Conservation (phyloP, 1,140 invertebrate genomes). For the Saxidomus purpurata region DNA sequence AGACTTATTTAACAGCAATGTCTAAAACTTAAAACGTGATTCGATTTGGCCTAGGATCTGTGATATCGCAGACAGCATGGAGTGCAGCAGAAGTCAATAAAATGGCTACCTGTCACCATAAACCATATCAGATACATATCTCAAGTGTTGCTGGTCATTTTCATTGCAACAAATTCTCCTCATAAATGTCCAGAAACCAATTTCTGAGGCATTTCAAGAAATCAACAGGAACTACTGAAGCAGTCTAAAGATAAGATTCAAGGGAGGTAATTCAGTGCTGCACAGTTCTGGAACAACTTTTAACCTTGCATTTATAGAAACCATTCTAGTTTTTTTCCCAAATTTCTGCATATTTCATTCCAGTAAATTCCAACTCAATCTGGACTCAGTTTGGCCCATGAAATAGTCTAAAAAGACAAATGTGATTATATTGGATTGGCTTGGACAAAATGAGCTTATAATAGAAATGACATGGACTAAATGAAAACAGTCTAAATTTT, state of each 20-base stretch:
- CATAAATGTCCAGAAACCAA: constrained; percentile 33
- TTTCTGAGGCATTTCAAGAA: constrained; percentile 26
- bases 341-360: no score
- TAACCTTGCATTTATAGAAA: no score
- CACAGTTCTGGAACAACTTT: no score
- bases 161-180: constrained; percentile 20
- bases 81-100: neutral
- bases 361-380: no score
- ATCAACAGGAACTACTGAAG: neutral
- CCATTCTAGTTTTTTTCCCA: no score
- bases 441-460: no score
- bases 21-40: no score
- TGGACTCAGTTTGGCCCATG: no score
- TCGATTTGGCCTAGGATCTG: neutral
- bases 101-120: constrained; percentile 31
- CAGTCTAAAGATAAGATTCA: neutral
- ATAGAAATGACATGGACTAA: no score
- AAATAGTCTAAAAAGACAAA: no score
- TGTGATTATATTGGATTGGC: no score
- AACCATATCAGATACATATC: constrained; percentile 36
- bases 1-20: neutral
- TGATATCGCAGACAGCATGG: neutral
- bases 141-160: constrained; percentile 37
- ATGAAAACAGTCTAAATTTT: no score
- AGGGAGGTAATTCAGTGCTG: neutral